Percentiles rank a stretch among this genome's conserved stretches.
Evolutionary conservation across 1,140 invertebrate genomes (phyloP).

Genomic region (Drosophila ogumai): DNA sequence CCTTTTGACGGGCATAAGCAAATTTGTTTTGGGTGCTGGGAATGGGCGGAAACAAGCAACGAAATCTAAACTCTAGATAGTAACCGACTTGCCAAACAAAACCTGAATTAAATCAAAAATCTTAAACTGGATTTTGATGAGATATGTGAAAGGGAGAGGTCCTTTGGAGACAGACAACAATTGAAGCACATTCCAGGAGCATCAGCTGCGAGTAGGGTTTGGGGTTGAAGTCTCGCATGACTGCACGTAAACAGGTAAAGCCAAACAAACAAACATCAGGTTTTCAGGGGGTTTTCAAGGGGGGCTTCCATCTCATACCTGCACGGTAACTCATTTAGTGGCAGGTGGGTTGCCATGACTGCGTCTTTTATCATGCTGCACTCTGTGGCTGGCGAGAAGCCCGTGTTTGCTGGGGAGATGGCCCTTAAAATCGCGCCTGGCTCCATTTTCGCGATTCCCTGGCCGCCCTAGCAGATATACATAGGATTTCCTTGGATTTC

Average conservation of each 20-base stretch:
- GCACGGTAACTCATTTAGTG: constrained; percentile 72
- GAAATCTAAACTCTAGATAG: constrained; percentile 31
- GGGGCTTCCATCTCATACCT: constrained; percentile 19
- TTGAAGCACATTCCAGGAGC: constrained; percentile 37
- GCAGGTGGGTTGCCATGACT: constrained; percentile 59
- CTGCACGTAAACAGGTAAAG: constrained; percentile 56
- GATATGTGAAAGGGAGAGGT: constrained; percentile 5
- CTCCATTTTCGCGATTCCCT: constrained; percentile 34
- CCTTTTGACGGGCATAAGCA: constrained; percentile 53
- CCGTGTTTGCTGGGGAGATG: constrained; percentile 1
- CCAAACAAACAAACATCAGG: constrained; percentile 70
- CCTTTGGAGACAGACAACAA: constrained; percentile 56
- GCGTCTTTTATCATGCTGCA: constrained; percentile 51
- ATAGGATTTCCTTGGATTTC: constrained; percentile 34
- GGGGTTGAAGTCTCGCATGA: constrained; percentile 36
- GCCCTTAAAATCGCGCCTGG: constrained; percentile 52
- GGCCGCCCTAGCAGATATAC: constrained; percentile 20
- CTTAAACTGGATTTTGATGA: constrained; percentile 81
- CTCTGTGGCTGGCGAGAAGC: constrained; percentile 30
- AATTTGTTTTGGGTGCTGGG: constrained; percentile 35
- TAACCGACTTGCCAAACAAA: constrained; percentile 51
- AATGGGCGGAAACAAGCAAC: not conserved
- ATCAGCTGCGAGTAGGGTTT: constrained; percentile 13
- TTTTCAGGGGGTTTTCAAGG: constrained; percentile 21
- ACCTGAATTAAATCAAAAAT: constrained; percentile 79